Conservation (phyloP, 2,797 vertebrate species). For the Halcyon leucocephala region DNA sequence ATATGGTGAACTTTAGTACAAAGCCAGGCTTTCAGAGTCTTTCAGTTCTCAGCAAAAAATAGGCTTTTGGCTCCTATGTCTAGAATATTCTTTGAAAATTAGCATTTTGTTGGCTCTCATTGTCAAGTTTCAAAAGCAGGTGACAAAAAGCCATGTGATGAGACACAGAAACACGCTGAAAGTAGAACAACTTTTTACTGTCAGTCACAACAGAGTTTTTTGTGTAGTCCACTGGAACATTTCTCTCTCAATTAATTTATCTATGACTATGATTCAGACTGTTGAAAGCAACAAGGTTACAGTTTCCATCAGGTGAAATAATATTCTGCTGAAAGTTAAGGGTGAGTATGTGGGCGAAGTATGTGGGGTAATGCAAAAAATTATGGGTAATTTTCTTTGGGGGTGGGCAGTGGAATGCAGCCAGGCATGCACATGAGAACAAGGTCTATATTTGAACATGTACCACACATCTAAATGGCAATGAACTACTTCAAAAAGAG, state of each 20-base stretch:
- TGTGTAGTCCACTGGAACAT: background rate
- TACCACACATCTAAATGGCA: constrained; percentile 13
- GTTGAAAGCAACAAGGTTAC: constrained; percentile 22
- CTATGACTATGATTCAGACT: constrained; percentile 7
- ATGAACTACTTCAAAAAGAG: constrained; percentile 5
- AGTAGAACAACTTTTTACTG: background rate
- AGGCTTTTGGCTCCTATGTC: background rate
- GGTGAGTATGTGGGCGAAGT: background rate
- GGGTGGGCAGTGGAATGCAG: constrained; percentile 35
- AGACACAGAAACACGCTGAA: background rate
- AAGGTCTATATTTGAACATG: constrained; percentile 40
- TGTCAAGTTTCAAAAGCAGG: constrained; percentile 11
- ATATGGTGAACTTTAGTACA: background rate
- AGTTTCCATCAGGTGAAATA: constrained; percentile 35
- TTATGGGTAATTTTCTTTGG: constrained; percentile 59
- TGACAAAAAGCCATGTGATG: background rate
- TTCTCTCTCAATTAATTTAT: constrained; percentile 15
- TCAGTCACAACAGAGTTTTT: constrained; percentile 12
- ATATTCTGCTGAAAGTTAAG: constrained; percentile 15
- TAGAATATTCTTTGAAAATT: background rate
- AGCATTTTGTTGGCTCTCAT: background rate
- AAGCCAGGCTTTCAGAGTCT: background rate
- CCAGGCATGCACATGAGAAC: constrained; percentile 12
- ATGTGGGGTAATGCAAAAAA: constrained; percentile 53
- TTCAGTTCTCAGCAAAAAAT: background rate